These are phyloP conservation scores for Mungos mungo DNA, from an alignment of 2,113 vertebrate species.

Conservation along the genomic window DNA sequence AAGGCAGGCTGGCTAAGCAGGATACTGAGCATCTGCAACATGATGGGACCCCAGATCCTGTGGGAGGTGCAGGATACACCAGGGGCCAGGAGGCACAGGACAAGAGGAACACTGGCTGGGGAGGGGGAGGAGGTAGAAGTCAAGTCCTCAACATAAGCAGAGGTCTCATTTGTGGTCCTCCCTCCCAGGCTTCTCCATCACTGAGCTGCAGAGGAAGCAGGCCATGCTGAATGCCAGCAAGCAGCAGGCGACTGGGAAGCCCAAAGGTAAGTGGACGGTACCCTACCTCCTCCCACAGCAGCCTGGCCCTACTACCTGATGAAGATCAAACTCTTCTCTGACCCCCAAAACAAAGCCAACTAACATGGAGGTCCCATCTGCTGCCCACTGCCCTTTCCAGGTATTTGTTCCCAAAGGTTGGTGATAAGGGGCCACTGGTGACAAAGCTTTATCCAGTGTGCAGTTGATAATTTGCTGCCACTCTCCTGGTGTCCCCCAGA, in stretches of 20 bases:
- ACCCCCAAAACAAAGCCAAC: not conserved
- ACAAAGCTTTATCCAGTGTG: not conserved
- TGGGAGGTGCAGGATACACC: too few relatives aligned
- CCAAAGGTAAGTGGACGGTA: conserved; percentile 88
- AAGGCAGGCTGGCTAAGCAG: not conserved
- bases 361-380: not conserved
- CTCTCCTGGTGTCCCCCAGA: rapidly evolving
- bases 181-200: conserved; percentile 92
- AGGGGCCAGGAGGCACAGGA: not conserved
- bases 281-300: rapidly evolving
- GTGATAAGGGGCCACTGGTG: not conserved
- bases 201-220: conserved; percentile 95
- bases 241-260: conserved; percentile 91
- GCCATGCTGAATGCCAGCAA: conserved; percentile 96
- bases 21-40: not conserved
- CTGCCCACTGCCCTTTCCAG: not conserved
- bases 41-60: not conserved
- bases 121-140: not conserved
- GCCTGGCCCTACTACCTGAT: not conserved
- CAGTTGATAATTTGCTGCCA: not conserved
- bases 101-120: not conserved
- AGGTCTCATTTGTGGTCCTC: not conserved
- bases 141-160: rapidly evolving
- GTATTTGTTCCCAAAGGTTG: not conserved
- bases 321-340: not conserved